These are phyloP conservation scores for Laothoe populi DNA, from an alignment of 2,888 invertebrate species.

Conservation along the genomic window DNA sequence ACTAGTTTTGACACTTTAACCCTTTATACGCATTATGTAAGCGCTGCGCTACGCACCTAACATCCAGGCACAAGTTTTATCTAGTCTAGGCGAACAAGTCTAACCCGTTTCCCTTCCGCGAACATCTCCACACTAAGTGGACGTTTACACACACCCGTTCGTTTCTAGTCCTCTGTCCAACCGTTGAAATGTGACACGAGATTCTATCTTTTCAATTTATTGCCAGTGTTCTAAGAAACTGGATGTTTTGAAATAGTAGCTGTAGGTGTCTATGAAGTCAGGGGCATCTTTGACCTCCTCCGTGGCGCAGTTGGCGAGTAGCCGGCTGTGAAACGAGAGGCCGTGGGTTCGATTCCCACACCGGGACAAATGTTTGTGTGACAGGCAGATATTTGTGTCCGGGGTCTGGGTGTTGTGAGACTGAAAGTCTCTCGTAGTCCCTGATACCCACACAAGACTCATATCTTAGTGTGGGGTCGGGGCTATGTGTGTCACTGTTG, in stretches of 20 bases:
- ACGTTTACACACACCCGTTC: slow-evolving; percentile 40
- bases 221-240: background rate
- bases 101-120: slow-evolving; percentile 67
- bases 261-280: background rate
- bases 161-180: background rate
- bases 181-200: slow-evolving; percentile 22
- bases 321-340: too few species aligned
- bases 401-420: too few species aligned
- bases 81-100: slow-evolving; percentile 49
- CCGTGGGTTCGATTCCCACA: too few species aligned
- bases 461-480: too few species aligned
- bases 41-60: slow-evolving; percentile 10
- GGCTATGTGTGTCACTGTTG: too few species aligned
- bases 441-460: too few species aligned
- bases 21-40: background rate
- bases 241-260: background rate
- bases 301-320: too few species aligned
- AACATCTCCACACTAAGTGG: slow-evolving; percentile 56
- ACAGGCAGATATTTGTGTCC: too few species aligned
- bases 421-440: too few species aligned
- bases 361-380: too few species aligned
- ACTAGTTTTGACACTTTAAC: background rate
- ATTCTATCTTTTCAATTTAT: slow-evolving; percentile 18
- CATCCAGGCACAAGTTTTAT: slow-evolving; percentile 1
- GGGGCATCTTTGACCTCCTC: too few species aligned